Base-by-base conservation (phyloP, 2,888 invertebrate species). In the Lycophotia porphyrea region DNA sequence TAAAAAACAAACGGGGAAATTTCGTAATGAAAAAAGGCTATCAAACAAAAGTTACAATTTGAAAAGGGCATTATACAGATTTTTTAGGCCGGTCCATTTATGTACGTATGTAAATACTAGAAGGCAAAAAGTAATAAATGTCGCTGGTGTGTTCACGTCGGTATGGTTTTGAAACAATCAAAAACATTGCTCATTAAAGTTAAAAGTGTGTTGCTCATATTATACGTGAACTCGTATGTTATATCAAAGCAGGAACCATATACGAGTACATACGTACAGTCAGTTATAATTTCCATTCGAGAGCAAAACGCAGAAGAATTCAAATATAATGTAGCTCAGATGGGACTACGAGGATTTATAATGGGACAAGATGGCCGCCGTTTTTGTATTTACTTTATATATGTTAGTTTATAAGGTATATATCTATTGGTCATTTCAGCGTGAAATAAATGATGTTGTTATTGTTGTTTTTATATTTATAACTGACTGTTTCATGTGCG, bases 331-430 rank as follows among this genome's bases (percentile, higher is more conserved):
- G 15, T 36, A 47, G 44, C n/a, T 18, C 63, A 61, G 18, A 74
- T 60, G 31, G 52, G 15, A 66, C 52, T 71, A 31, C 72, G 39
- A 49, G 24, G 47, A 36, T 68, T 78, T 81, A 64, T 75, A 81
- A 78, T 58, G 67, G 58, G 39, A 58, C 75, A 78, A 78, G 67
- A 81, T 81, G 81, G 78, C 78, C 44, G 55, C 9, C 73, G 58
- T 34, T n/a, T n/a, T n/a, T n/a, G n/a, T n/a, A n/a, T n/a, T n/a
- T n/a, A n/a, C n/a, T n/a, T n/a, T n/a, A n/a, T n/a, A n/a, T n/a
- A n/a, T n/a, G n/a, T n/a, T n/a, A n/a, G n/a, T n/a, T n/a, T n/a
- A n/a, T n/a, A n/a, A n/a, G n/a, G n/a, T n/a, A n/a, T n/a, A n/a
- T n/a, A n/a, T n/a, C n/a, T n/a, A n/a, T n/a, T n/a, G n/a, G n/a